Evolutionary conservation across 2,888 invertebrate species (phyloP).

Genomic region (Trichacis sp.): DNA sequence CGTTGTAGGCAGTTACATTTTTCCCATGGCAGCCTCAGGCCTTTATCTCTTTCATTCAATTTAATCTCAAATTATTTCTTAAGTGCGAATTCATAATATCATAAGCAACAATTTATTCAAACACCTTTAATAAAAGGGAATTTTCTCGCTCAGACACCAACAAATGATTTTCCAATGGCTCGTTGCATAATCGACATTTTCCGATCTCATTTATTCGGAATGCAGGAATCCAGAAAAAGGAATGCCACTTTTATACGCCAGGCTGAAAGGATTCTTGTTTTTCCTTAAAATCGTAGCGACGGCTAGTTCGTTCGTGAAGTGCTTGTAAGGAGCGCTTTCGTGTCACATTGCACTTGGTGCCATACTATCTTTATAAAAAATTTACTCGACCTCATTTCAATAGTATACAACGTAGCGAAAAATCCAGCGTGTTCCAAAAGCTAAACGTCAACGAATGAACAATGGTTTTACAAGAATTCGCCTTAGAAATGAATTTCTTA

Average conservation of each 20-base stretch:
- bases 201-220: neutral
- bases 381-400: conserved; percentile 33
- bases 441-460: conserved; percentile 9
- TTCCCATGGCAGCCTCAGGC: too few species aligned
- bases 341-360: conserved; percentile 22
- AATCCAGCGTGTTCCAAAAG: conserved; percentile 19
- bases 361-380: conserved; percentile 33
- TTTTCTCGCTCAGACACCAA: too few species aligned
- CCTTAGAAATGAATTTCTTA: too few species aligned
- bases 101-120: conserved; percentile 31
- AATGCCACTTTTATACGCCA: neutral
- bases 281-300: conserved; percentile 12
- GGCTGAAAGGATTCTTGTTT: neutral
- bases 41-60: too few species aligned
- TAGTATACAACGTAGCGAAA: conserved; percentile 12
- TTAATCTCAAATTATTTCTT: conserved; percentile 37
- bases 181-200: too few species aligned
- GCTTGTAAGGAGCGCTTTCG: conserved; percentile 17
- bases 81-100: conserved; percentile 29
- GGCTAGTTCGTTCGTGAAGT: conserved; percentile 16
- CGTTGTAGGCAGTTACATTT: too few species aligned
- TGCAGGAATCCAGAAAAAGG: neutral
- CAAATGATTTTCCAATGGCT: too few species aligned
- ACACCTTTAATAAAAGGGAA: neutral
- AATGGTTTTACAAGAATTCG: too few species aligned